A percentile compares a stretch with the other conserved stretches of the same genome.
Conservation (phyloP, 1,140 invertebrate species). For the Bombyx mori region DNA sequence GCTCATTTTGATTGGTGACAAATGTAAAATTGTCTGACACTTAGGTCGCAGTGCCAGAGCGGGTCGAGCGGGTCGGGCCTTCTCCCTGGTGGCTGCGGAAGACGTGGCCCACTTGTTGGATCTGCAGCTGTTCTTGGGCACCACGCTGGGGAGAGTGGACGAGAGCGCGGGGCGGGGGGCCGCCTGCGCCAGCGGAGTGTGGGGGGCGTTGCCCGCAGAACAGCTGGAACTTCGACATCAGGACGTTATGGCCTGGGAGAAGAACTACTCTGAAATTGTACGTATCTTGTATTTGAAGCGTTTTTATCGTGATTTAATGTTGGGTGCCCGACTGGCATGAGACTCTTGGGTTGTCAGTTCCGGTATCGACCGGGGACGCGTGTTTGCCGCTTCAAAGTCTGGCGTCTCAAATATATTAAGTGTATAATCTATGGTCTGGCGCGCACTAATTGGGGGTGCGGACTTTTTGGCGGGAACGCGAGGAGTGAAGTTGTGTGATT, state of each 20-base stretch:
- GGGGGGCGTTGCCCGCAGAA: constrained; percentile 86
- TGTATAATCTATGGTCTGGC: too few species aligned
- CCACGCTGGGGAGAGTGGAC: constrained; percentile 76
- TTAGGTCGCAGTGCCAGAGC: constrained; percentile 95
- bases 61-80: constrained; percentile 90
- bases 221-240: constrained; percentile 88
- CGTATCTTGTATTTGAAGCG: constrained; percentile 29
- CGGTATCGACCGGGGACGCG: too few species aligned
- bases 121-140: constrained; percentile 93
- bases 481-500: too few species aligned
- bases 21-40: neutral
- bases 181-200: constrained; percentile 67
- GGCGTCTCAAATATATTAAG: too few species aligned
- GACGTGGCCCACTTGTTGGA: constrained; percentile 95
- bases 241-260: constrained; percentile 84
- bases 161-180: constrained; percentile 54
- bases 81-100: constrained; percentile 89
- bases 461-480: too few species aligned
- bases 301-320: too few species aligned
- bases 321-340: too few species aligned
- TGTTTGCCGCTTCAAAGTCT: too few species aligned
- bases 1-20: too few species aligned
- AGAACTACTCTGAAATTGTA: constrained; percentile 82
- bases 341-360: too few species aligned
- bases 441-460: too few species aligned